A percentile compares a stretch with the other conserved stretches of the same genome.
These are phyloP conservation scores for Limnephilus auricula DNA, from an alignment of 2,888 invertebrate species.

Conservation along the genomic window DNA sequence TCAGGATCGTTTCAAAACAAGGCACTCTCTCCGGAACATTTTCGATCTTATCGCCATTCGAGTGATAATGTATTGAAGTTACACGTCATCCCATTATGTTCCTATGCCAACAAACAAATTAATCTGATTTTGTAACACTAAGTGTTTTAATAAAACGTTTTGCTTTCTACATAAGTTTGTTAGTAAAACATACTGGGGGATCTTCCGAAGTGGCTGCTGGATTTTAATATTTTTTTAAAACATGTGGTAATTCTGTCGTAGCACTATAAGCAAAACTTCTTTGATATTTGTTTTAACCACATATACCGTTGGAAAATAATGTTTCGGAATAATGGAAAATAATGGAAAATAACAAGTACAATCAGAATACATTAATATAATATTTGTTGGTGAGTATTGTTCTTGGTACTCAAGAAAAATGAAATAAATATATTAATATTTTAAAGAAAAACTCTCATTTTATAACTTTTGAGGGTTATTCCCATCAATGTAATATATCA, in stretches of 20 bases:
- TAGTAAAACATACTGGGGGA: neutral
- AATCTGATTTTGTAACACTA: conserved; percentile 37
- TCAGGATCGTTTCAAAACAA: conserved; percentile 58
- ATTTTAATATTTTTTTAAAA: neutral
- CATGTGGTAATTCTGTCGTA: neutral
- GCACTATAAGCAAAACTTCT: neutral
- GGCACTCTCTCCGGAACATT: conserved; percentile 56
- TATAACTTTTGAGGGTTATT: no score
- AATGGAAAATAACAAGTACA: no score
- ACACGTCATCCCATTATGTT: conserved; percentile 50
- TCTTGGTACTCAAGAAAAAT: no score
- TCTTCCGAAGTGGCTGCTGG: neutral
- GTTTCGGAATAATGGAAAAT: no score
- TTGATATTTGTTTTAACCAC: neutral
- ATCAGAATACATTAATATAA: no score
- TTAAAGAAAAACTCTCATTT: no score
- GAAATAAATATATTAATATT: no score
- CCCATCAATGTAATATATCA: no score
- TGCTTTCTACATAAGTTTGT: conserved; percentile 9
- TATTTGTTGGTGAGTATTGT: no score
- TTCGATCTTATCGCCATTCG: conserved; percentile 59
- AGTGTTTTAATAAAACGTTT: conserved; percentile 39
- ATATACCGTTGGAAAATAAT: neutral
- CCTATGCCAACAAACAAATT: conserved; percentile 43
- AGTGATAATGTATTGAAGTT: conserved; percentile 57